phyloP scores from a whole-genome alignment of 2,113 vertebrate genomes.

The Podarcis muralis region DNA sequence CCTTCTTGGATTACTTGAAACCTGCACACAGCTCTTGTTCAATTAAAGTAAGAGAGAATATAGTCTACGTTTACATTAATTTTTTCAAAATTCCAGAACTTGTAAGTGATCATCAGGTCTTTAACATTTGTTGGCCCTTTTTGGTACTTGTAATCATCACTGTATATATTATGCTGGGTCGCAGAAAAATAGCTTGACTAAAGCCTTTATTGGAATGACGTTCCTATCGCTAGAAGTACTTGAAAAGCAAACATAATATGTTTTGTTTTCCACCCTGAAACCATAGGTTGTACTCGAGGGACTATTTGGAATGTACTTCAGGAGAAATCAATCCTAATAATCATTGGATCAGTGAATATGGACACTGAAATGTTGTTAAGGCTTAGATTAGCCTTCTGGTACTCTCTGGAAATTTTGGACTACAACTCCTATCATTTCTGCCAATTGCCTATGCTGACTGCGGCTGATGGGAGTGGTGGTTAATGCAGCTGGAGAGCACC shows the following conservation, averaged over 20 bases:
- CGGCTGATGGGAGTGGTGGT: too few relatives aligned
- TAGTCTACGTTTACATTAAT: neutral
- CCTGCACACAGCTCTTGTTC: neutral
- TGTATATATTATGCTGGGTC: neutral
- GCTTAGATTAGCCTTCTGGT: too few relatives aligned
- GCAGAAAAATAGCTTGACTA: neutral
- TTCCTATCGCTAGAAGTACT: neutral
- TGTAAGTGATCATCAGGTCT: neutral
- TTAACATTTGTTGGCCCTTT: neutral
- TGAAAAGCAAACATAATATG: neutral
- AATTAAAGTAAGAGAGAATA: neutral
- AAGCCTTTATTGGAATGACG: neutral
- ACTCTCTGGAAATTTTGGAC: too few relatives aligned
- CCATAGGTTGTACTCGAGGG: neutral
- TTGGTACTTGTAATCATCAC: neutral
- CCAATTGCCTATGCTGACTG: too few relatives aligned
- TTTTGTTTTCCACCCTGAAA: too few relatives aligned
- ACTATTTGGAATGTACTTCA: neutral
- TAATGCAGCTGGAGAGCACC: too few relatives aligned
- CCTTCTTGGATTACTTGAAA: neutral
- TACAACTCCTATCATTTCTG: too few relatives aligned
- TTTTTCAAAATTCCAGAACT: neutral
- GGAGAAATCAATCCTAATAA: neutral
- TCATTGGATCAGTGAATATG: neutral
- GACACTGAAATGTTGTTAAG: neutral